These are phyloP conservation scores for Cavia aperea DNA, from an alignment of 2,113 vertebrate genomes.

Conservation along the genomic window DNA sequence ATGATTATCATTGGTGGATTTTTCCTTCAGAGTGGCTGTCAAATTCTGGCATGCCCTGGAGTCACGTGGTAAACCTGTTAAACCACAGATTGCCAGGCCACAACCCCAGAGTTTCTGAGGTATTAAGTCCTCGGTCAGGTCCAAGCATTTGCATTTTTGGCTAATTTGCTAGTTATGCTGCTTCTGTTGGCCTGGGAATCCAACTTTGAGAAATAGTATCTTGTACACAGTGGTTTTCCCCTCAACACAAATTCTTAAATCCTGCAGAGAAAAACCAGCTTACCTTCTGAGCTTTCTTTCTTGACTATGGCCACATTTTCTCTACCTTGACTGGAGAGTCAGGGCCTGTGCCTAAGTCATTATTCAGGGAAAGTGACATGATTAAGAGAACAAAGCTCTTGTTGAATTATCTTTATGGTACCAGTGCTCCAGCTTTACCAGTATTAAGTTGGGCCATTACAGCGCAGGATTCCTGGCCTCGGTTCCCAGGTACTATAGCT, in stretches of 20 bases:
- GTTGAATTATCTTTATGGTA: not conserved
- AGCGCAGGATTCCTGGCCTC: not conserved
- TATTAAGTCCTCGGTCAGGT: not conserved
- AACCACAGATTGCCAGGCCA: too few species aligned
- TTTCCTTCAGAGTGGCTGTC: not conserved
- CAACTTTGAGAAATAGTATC: not conserved
- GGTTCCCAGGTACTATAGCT: too few species aligned
- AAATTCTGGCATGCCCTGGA: not conserved
- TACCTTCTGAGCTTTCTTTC: not conserved
- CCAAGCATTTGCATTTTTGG: not conserved
- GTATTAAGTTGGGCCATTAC: not conserved
- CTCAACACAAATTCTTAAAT: not conserved
- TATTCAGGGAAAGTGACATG: not conserved
- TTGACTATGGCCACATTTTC: not conserved
- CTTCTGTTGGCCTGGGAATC: not conserved
- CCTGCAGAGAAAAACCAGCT: not conserved
- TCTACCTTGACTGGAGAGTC: not conserved
- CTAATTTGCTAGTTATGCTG: not conserved
- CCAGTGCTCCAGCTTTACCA: not conserved
- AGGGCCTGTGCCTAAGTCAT: not conserved
- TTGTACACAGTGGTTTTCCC: not conserved
- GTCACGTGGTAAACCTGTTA: not conserved
- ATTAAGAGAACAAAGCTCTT: not conserved
- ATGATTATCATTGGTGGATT: not conserved
- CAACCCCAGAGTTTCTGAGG: not conserved